Evolutionary conservation across 92 coral and sea anemone species (phyloP).

Genomic region (Actinernus sp.): DNA sequence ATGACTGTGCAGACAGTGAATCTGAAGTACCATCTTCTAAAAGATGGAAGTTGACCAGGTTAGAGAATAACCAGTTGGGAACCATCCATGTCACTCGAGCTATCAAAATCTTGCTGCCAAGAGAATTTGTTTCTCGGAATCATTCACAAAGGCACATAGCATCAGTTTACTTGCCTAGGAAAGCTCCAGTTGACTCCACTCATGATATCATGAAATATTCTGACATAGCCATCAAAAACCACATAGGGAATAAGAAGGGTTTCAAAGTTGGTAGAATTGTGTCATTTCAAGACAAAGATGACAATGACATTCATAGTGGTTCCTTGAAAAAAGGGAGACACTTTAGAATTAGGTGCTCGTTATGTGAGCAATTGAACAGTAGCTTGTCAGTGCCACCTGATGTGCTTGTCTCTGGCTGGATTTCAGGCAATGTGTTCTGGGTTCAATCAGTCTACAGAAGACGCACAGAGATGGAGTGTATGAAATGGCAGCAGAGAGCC

Average conservation of each 20-base stretch:
- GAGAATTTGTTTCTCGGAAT: slow-evolving; percentile 18
- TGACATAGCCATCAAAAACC: slow-evolving; percentile 7
- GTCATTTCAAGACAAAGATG: slow-evolving; percentile 20
- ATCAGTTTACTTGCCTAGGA: slow-evolving; percentile 17
- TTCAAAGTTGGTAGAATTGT: slow-evolving; percentile 34
- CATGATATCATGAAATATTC: slow-evolving; percentile 20
- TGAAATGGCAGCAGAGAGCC: slow-evolving; percentile 12
- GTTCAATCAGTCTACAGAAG: slow-evolving; percentile 11
- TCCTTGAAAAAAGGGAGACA: slow-evolving; percentile 1
- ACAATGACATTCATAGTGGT: slow-evolving; percentile 11
- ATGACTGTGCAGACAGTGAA: neutral
- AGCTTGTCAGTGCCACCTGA: too few species aligned
- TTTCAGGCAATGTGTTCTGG: slow-evolving; percentile 17
- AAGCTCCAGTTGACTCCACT: slow-evolving; percentile 15
- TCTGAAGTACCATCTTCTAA: neutral
- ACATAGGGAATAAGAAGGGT: neutral
- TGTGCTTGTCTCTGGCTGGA: too few species aligned
- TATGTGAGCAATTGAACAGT: too few species aligned
- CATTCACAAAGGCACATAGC: slow-evolving; percentile 26
- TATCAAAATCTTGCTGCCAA: slow-evolving; percentile 25
- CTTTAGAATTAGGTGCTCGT: slow-evolving; percentile 29
- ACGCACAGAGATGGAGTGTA: slow-evolving; percentile 9
- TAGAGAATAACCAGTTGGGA: slow-evolving; percentile 2
- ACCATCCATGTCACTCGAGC: slow-evolving; percentile 16
- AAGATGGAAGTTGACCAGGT: slow-evolving; percentile 7